A percentile compares a stretch with the other conserved stretches of the same genome.
These are phyloP conservation scores for Bombus sibiricus DNA, from an alignment of 1,140 invertebrate species.

Conservation along the genomic window DNA sequence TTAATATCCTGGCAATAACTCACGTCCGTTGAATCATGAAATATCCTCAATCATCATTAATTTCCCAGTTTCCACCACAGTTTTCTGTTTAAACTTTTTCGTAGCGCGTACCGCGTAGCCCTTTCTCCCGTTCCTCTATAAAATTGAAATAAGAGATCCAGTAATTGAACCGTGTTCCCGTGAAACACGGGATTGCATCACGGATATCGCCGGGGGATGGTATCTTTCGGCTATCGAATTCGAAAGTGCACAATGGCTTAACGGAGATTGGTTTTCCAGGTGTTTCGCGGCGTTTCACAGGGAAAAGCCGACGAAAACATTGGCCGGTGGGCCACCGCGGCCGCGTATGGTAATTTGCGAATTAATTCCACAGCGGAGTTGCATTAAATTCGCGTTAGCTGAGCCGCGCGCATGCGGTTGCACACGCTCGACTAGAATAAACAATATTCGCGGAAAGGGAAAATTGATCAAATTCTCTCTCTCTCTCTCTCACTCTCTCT, in stretches of 20 bases:
- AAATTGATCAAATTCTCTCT: conserved; percentile 40
- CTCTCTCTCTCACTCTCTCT: neutral
- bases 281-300: conserved; percentile 2
- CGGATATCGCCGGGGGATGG: neutral
- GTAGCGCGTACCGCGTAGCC: neutral
- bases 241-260: neutral
- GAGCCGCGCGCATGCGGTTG: neutral
- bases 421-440: conserved; percentile 41
- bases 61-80: neutral
- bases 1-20: neutral
- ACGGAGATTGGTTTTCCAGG: conserved; percentile 8
- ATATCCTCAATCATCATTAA: neutral
- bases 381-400: conserved; percentile 48
- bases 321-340: neutral
- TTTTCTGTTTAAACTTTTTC: neutral
- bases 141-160: neutral
- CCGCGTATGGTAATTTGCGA: conserved; percentile 46
- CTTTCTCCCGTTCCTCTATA: neutral
- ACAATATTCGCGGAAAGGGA: conserved; percentile 51
- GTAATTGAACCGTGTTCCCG: neutral
- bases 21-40: neutral
- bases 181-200: neutral
- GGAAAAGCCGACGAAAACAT: conserved; percentile 10
- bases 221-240: neutral
- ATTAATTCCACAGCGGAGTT: conserved; percentile 47